Conservation (phyloP, 2,113 vertebrate species). For the Taxidea taxus region DNA sequence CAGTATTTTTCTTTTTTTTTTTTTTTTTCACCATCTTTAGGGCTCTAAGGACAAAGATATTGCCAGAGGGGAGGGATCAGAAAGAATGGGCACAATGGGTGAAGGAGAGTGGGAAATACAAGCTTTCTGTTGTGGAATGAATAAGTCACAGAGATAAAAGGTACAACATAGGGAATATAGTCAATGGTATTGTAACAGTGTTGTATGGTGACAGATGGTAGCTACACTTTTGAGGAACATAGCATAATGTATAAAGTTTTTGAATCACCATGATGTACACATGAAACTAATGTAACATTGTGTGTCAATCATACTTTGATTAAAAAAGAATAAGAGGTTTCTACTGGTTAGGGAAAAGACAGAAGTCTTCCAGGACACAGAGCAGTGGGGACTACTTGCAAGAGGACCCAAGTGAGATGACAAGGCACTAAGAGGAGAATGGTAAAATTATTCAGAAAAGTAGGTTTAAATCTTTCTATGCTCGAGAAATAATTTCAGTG, state of each 20-base stretch:
- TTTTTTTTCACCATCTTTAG: neutral
- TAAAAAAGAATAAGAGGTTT: neutral
- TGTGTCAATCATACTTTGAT: neutral
- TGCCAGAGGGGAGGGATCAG: neutral
- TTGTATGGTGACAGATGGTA: neutral
- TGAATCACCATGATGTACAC: neutral
- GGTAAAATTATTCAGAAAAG: neutral
- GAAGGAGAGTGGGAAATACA: neutral
- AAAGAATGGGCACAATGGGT: neutral
- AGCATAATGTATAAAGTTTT: neutral
- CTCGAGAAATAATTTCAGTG: neutral
- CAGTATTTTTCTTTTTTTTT: neutral
- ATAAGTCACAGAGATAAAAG: neutral
- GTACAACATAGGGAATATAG: neutral
- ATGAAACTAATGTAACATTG: neutral
- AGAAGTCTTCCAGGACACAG: neutral
- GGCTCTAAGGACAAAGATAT: neutral
- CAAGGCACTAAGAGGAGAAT: neutral
- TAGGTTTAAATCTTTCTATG: neutral
- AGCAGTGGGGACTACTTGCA: neutral
- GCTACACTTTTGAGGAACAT: neutral
- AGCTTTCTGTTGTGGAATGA: neutral
- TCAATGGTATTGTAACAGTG: neutral
- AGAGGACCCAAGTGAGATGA: neutral
- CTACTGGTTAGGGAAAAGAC: neutral